Evolutionary conservation across 2,888 invertebrate species (phyloP), one percentile per base, ranked within the genome.

Genomic region (Adela reaumurella): DNA sequence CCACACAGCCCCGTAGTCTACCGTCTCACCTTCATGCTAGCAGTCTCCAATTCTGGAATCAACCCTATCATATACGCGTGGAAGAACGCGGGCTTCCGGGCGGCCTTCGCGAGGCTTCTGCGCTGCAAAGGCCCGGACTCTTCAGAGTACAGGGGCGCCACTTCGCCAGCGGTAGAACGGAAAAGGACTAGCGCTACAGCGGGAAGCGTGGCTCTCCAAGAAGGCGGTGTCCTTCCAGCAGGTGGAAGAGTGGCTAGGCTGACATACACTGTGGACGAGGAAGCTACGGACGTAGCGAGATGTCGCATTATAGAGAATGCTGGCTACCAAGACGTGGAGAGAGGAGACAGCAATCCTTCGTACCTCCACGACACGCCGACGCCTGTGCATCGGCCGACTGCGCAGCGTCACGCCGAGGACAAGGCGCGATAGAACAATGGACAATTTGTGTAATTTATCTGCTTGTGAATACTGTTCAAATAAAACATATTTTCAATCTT

Each of bases 31-130:
- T 86, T 88, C 52, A 84, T 87, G 2, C 73, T 92, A 54, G 91
- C 90, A 19, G 87, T 91, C 78, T 83, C 87, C 48, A 91, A 91
- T 67, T 91, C 90, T 8, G 88, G 88, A 20, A 83, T 90, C 61
- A 92, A 92, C 69, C 92, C 92, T 0, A 72, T 91, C 44, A 90
- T 91, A 58, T 92, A 92, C 71, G 90, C 90, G 24, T 92, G 92
- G 91, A 92, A 92, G 66, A 91, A 90, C 64, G 81, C 84, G 6
- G 89, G 86, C 53, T 91, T 90, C 63, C 83, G 90, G 3, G 82
- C 83, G 46, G 88, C 90, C 1, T 90, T 91, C 62, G 78, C 81
- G 24, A 83, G 84, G 54, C 72, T 90, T 11, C 67, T 90, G 16
- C 82, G 83, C 19, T 89, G 89, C 62, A 81, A 83, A 59, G 74